A percentile compares a stretch with the other conserved stretches of the same genome.
Evolutionary conservation across 2,888 invertebrate genomes (phyloP).

Genomic region (Vesta saturnalis): DNA sequence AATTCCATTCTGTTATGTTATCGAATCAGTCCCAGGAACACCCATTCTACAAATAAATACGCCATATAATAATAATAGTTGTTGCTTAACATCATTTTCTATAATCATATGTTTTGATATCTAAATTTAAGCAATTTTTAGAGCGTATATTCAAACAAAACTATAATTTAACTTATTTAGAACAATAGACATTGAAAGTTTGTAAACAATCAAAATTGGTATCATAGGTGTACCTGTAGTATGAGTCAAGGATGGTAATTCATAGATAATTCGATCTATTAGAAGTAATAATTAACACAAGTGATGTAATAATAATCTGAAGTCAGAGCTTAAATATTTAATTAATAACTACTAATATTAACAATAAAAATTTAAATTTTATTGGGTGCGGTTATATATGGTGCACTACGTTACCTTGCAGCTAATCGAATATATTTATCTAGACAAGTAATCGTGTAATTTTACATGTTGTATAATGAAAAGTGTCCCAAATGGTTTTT

Average conservation of each 20-base stretch:
- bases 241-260: neutral
- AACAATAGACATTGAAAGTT: conserved; percentile 6
- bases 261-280: too few relatives aligned
- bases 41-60: conserved; percentile 2
- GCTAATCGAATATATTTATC: too few relatives aligned
- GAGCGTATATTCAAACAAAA: neutral
- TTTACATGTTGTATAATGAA: too few relatives aligned
- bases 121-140: neutral
- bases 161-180: neutral
- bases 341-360: neutral
- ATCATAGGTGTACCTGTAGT: neutral
- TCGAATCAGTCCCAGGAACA: neutral
- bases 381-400: neutral
- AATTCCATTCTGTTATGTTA: conserved; percentile 6
- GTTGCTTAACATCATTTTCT: conserved; percentile 6
- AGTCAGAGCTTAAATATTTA: neutral
- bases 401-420: neutral
- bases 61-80: conserved; percentile 4
- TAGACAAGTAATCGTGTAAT: neutral
- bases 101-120: neutral
- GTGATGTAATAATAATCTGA: neutral
- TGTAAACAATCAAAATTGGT: neutral
- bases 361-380: neutral
- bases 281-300: neutral
- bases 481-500: too few relatives aligned